Conservation (phyloP, 2,113 vertebrate species). For the Syngnathoides biaculeatus region DNA sequence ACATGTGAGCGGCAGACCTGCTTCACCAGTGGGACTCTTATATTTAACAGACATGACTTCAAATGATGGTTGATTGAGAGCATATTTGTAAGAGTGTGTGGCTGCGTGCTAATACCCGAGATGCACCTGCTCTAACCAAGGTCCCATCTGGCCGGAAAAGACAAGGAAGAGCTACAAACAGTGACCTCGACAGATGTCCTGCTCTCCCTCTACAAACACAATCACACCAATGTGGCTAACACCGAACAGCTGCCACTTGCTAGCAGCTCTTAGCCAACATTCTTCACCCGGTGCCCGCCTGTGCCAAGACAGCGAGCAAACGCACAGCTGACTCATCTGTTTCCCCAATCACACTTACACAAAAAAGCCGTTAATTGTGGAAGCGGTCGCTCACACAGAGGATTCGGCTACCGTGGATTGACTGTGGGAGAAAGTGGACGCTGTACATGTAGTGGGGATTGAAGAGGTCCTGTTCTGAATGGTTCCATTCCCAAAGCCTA, state of each 20-base stretch:
- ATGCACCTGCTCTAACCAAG: slow-evolving; percentile 50
- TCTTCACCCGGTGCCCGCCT: slow-evolving; percentile 36
- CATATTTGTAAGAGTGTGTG: not conserved
- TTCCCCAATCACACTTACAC: slow-evolving; percentile 33
- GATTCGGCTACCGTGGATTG: slow-evolving; percentile 6
- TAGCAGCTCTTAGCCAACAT: slow-evolving; percentile 51
- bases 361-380: slow-evolving; percentile 42
- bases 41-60: not conserved
- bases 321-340: slow-evolving; percentile 54
- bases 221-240: slow-evolving; percentile 46
- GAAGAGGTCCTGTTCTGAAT: slow-evolving; percentile 5
- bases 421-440: slow-evolving; percentile 10
- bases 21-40: slow-evolving; percentile 1
- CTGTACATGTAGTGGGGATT: slow-evolving; percentile 16
- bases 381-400: slow-evolving; percentile 1
- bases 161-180: slow-evolving; percentile 34
- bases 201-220: slow-evolving; percentile 32
- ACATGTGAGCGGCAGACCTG: slow-evolving; percentile 47
- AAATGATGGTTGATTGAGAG: not conserved
- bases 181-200: slow-evolving; percentile 20
- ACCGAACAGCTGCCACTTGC: slow-evolving; percentile 49
- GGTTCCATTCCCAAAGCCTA: slow-evolving; percentile 29
- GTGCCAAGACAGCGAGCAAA: slow-evolving; percentile 52
- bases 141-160: slow-evolving; percentile 24
- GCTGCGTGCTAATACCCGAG: slow-evolving; percentile 12